Evolutionary conservation across 2,888 invertebrate genomes (phyloP), one percentile per base, ranked within the genome.

Genomic region (Drosophila tanythrix): DNA sequence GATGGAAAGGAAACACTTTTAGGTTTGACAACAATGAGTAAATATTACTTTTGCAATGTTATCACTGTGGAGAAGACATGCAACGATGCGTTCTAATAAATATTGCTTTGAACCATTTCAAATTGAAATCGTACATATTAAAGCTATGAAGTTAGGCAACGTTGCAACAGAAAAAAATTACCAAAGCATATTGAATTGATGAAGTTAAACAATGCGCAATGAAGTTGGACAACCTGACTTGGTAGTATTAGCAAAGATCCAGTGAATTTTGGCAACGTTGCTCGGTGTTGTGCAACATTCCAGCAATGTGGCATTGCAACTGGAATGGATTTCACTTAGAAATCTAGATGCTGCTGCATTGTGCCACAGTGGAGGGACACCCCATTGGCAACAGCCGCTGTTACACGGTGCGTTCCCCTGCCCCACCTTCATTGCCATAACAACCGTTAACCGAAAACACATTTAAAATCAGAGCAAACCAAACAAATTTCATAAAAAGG

Each of bases 361-460:
- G 31, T 62, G 56, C 58, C 43, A 51, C 29, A 62, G n/a, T 52
- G 62, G 40, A 40, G 55, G 33, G 35, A 46, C 33, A n/a, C 36
- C 48, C 35, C 62, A 65, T 64, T 79, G 83, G 83, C 77, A 81
- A 87, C 84, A 85, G 89, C 82, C 74, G 84, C 82, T 87, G 74
- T 55, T 64, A 89, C 84, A 85, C 61, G 76, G 55, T 64, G 50
- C 43, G 67, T 15, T 38, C 27, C 25, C 53, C 63, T 4, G 33
- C n/a, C 15, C 40, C 36, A 35, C 7, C 64, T 58, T 66, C 55
- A 89, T 85, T 85, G 79, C 88, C 89, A 85, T 85, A 84, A 89
- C 85, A 85, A 85, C 89, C 85, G 88, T 88, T 89, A 76, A 74
- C 88, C 74, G 74, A 89, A 85, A 76, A 72, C 79, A 84, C 82